Base-by-base conservation (phyloP, 2,113 vertebrate species). In the Podilymbus podiceps region DNA sequence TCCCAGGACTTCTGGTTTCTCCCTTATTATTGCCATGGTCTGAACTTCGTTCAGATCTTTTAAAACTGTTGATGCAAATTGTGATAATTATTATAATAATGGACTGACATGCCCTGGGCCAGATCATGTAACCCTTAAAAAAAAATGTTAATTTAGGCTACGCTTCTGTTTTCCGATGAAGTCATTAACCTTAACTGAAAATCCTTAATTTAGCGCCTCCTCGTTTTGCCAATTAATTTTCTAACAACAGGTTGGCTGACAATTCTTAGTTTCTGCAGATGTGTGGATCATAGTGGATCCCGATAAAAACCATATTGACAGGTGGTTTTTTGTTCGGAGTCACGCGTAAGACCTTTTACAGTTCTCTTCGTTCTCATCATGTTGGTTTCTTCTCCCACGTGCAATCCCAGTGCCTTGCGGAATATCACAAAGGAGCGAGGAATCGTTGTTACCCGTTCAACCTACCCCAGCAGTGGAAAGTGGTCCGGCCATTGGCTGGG, bases 401-500 rank as follows among this genome's bases (percentile, higher is more conserved):
- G 42, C 10, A 13, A 30, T 85, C 97, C 98, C 73, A 98, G 98
- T 13, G 89, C 66, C 8, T 21, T 98, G 71, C 92, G 85, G 63
- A 93, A 86, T 19, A 46, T 92, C 87, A 98, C 97, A 0, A 87
- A 89, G 38, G 56, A 98, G 92, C 91, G 97, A 69, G 97, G 98
- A 4, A 49, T 98, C 0, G 7, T 98, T 35, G 56, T 98, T 79
- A 94, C 95, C 89, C 98, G 99, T 33, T 99, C 99, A 27, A 99
- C 99, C 2, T 99, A 98, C 91, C 99, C 99, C 22, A 97, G 98
- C 44, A 99, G 99, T 67, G 99, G 99, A 6, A 98, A 95, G 82
- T 99, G 99, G 99, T 87, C 96, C 6, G 99, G 99, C n/a, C 99
- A 99, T 90, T 99, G 99, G 98, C 97, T 99, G 50, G 99, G 99